phyloP scores from a whole-genome alignment of 37 sponge, comb jelly and placozoan species.

The Diacarnus erythraeanus region DNA sequence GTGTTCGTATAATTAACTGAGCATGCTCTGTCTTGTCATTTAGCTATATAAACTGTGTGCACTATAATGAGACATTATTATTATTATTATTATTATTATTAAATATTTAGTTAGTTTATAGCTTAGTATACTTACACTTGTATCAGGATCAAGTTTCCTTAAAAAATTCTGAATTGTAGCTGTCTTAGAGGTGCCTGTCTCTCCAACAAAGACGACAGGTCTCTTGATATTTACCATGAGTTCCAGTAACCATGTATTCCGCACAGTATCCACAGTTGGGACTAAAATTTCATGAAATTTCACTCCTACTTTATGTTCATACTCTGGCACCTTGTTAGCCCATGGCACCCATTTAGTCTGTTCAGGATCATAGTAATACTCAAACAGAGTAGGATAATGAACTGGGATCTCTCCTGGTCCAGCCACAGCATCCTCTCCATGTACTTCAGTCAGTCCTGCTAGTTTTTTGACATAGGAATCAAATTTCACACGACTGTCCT shows the following conservation, averaged over 20 bases:
- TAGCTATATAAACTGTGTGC: no score
- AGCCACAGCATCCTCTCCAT: constrained; percentile 66
- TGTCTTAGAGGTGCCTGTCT: constrained; percentile 98
- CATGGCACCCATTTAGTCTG: constrained; percentile 87
- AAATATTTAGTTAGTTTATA: neutral
- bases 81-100: no score
- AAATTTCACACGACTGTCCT: constrained; percentile 92
- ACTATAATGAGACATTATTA: neutral
- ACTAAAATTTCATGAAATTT: constrained; percentile 95
- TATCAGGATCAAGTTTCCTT: constrained; percentile 80
- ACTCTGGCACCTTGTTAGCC: constrained; percentile 87
- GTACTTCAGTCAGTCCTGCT: constrained; percentile 61
- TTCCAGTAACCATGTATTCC: constrained; percentile 96
- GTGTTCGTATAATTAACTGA: no score
- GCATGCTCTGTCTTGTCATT: no score
- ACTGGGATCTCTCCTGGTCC: constrained; percentile 88
- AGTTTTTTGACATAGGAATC: constrained; percentile 86
- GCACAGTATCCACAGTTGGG: constrained; percentile 96
- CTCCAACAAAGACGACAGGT: constrained; percentile 96
- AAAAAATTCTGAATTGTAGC: constrained; percentile 94
- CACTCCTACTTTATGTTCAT: constrained; percentile 80
- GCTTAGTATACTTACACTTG: constrained; percentile 63
- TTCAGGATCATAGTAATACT: constrained; percentile 85
- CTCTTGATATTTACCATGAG: constrained; percentile 86
- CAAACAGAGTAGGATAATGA: constrained; percentile 83